A percentile compares a stretch with the other conserved stretches of the same genome.
Evolutionary conservation across 92 coral and sea anemone species (phyloP).

Genomic region (Scolanthus callimorphus): DNA sequence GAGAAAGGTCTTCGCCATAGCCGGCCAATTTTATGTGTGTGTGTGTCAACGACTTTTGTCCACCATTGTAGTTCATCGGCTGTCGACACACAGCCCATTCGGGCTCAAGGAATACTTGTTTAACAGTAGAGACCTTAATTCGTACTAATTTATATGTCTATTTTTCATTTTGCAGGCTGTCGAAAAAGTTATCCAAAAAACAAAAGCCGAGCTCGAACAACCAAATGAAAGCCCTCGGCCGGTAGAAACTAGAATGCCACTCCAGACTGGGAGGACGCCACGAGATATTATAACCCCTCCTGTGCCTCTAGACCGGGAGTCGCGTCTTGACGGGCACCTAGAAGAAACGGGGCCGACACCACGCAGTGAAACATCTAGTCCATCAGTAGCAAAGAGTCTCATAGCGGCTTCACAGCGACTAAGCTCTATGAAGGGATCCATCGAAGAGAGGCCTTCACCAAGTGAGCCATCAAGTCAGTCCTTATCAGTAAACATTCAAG

Average conservation of each 20-base stretch:
- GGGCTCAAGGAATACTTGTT: too few species aligned
- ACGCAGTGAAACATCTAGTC: too few species aligned
- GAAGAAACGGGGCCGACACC: too few species aligned
- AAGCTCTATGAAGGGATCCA: neutral
- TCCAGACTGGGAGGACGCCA: neutral
- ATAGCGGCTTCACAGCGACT: too few species aligned
- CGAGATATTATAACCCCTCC: neutral
- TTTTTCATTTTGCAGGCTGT: constrained; percentile 51
- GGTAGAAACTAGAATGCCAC: neutral
- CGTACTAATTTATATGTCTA: neutral
- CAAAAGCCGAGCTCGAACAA: constrained; percentile 65
- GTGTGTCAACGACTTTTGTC: too few species aligned
- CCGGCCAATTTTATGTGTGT: too few species aligned
- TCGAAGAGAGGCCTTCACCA: neutral
- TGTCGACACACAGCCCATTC: too few species aligned
- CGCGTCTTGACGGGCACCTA: neutral
- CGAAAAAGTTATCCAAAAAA: constrained; percentile 69
- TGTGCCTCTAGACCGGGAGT: neutral
- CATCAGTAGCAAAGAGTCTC: too few species aligned
- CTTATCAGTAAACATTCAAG: neutral
- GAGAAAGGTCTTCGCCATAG: too few species aligned
- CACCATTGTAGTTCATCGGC: too few species aligned
- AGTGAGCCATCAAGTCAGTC: constrained; percentile 1
- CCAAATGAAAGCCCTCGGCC: constrained; percentile 17
- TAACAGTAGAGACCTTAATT: too few species aligned